Evolutionary conservation across 2,888 invertebrate species (phyloP).

Genomic region (Tenthredo amoena): DNA sequence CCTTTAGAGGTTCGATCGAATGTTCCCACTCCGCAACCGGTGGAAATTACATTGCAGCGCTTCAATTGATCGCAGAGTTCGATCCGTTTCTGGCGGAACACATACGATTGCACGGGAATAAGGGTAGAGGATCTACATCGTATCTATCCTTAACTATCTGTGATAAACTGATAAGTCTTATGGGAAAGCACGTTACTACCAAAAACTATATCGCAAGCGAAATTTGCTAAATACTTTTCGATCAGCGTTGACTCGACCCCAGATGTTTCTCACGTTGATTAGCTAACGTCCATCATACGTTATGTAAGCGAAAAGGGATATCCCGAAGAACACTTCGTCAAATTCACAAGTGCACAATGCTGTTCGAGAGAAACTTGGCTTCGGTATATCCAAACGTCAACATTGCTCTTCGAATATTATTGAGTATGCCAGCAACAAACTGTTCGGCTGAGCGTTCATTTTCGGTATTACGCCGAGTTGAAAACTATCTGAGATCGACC

Average conservation of each 20-base stretch:
- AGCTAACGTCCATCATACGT: constrained; percentile 18
- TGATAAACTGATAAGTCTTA: constrained; percentile 11
- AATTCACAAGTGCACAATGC: neutral
- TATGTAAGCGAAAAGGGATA: constrained; percentile 13
- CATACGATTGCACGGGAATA: constrained; percentile 4
- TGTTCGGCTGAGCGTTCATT: constrained; percentile 58
- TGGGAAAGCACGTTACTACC: constrained; percentile 19
- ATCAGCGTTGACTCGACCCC: too few relatives aligned
- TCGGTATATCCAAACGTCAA: neutral
- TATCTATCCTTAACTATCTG: constrained; percentile 28
- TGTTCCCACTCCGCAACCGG: neutral
- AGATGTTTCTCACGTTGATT: constrained; percentile 21
- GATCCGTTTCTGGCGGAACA: constrained; percentile 19
- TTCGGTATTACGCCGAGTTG: constrained; percentile 54
- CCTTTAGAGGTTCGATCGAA: constrained; percentile 13
- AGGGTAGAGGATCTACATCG: constrained; percentile 22
- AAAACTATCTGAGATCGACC: constrained; percentile 56
- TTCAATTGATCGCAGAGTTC: neutral
- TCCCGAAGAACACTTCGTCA: constrained; percentile 24
- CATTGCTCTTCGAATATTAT: constrained; percentile 55
- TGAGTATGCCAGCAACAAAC: constrained; percentile 54
- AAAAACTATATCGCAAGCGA: constrained; percentile 14
- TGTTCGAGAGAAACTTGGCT: too few relatives aligned
- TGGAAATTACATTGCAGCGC: constrained; percentile 10
- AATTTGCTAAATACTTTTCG: constrained; percentile 12